These are phyloP conservation scores for Solenopsis fugax DNA, from an alignment of 1,140 invertebrate genomes.

Conservation along the genomic window DNA sequence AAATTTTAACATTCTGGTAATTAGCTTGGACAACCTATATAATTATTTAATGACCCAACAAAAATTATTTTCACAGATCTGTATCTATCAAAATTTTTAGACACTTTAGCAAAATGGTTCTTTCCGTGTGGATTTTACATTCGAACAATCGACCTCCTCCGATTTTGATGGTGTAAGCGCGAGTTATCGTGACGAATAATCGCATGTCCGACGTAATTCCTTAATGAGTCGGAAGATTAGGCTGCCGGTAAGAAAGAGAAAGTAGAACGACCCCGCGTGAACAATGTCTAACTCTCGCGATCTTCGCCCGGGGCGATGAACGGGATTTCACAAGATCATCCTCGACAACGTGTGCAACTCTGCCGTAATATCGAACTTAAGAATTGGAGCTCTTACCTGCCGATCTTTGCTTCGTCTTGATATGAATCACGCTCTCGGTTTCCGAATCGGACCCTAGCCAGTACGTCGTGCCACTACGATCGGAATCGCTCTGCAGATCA, in stretches of 20 bases:
- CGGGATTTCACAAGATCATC: conserved; percentile 55
- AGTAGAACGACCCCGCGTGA: conserved; percentile 47
- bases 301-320: conserved; percentile 15
- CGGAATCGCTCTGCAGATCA: conserved; percentile 91
- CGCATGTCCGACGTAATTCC: not conserved
- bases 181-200: conserved; percentile 19
- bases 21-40: no score
- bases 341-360: not conserved
- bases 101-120: no score
- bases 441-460: conserved; percentile 90
- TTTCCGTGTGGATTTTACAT: not conserved
- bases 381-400: conserved; percentile 76
- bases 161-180: conserved; percentile 14
- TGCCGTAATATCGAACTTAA: not conserved
- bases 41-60: no score
- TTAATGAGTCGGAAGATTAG: conserved; percentile 51
- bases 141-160: not conserved
- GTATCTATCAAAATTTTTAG: no score
- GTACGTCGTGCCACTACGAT: conserved; percentile 86
- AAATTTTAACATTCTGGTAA: no score
- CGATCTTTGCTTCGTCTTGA: conserved; percentile 80
- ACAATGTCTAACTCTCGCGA: conserved; percentile 48
- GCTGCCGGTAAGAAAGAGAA: conserved; percentile 60
- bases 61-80: no score
- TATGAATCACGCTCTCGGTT: conserved; percentile 87